Conservation (phyloP, 2,113 vertebrate genomes). For the Meles meles region DNA sequence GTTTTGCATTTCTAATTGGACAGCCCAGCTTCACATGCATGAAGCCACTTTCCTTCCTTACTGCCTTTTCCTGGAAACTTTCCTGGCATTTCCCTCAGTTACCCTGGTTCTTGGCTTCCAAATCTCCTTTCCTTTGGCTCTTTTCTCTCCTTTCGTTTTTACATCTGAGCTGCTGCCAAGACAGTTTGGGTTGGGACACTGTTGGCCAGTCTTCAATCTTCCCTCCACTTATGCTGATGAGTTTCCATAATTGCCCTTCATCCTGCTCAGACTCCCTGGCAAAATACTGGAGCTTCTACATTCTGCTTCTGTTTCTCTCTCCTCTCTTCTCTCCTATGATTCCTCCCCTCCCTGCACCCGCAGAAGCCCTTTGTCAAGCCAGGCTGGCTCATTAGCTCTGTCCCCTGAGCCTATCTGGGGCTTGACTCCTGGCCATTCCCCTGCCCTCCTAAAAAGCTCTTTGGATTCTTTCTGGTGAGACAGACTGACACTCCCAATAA, state of each 20-base stretch:
- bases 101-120: background rate
- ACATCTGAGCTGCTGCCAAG: background rate
- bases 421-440: background rate
- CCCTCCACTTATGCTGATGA: background rate
- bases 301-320: background rate
- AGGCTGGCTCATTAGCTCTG: background rate
- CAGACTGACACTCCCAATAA: background rate
- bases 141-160: background rate
- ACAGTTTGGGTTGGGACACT: background rate
- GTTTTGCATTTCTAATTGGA: background rate
- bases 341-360: too few relatives aligned
- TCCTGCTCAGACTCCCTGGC: background rate
- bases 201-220: background rate
- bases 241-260: background rate
- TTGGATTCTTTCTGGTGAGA: background rate
- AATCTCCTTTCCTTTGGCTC: background rate
- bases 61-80: slow-evolving; percentile 20
- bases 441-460: background rate
- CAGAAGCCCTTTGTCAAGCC: background rate
- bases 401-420: background rate
- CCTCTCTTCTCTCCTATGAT: background rate
- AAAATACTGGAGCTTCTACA: background rate
- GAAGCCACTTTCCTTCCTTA: background rate
- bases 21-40: background rate
- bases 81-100: background rate